Percentiles rank a stretch among this genome's conserved stretches.
phyloP scores from a whole-genome alignment of 1,140 invertebrate genomes.

The Drusus annulatus region DNA sequence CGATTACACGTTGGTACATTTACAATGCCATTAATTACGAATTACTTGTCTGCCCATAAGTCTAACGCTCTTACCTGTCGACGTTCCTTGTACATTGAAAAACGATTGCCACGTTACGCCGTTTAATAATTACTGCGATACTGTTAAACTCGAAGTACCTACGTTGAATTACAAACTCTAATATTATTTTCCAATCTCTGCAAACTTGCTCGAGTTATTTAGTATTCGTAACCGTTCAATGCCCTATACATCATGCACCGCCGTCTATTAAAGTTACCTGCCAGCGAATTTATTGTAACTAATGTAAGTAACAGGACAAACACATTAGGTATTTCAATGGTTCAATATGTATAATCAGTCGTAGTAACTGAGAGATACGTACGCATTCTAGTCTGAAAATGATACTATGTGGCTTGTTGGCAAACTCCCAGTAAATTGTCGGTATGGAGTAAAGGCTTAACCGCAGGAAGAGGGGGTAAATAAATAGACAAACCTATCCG shows the following conservation, averaged over 20 bases:
- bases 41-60: constrained; percentile 22
- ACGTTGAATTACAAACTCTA: too few relatives aligned
- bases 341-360: too few relatives aligned
- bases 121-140: background rate
- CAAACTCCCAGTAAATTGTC: background rate
- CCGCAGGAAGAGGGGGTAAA: constrained; percentile 9
- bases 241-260: too few relatives aligned
- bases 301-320: too few relatives aligned
- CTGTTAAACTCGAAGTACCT: too few relatives aligned
- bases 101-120: background rate
- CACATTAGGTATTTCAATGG: too few relatives aligned
- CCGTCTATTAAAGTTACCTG: too few relatives aligned
- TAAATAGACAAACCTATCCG: constrained; percentile 33
- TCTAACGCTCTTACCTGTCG: constrained; percentile 3
- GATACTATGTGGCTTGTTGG: background rate
- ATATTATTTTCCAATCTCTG: too few relatives aligned
- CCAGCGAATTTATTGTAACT: too few relatives aligned
- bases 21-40: background rate
- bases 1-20: constrained; percentile 6
- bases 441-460: background rate
- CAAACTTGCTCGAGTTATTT: too few relatives aligned
- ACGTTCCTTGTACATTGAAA: background rate
- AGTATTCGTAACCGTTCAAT: too few relatives aligned
- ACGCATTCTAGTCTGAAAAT: background rate
- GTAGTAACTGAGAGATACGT: background rate